A percentile compares a stretch with the other conserved stretches of the same genome.
Evolutionary conservation across 2,797 vertebrate genomes (phyloP).

Genomic region (Amblyopsis hoosieri): DNA sequence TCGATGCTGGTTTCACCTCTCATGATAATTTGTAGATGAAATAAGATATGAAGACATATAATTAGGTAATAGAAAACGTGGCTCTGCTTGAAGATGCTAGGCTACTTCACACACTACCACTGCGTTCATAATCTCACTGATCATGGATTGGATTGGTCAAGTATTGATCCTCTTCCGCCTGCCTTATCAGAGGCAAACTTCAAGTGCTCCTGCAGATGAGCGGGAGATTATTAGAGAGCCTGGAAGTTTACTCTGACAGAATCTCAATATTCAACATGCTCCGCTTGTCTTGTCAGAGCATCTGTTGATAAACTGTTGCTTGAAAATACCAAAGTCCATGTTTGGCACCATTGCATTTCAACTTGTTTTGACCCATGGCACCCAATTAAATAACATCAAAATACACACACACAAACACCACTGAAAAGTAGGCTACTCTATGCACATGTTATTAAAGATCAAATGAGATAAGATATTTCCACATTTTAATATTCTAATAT

Average conservation of each 20-base stretch:
- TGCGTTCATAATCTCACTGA: slow-evolving; percentile 56
- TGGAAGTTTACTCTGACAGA: slow-evolving; percentile 51
- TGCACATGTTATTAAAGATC: too few relatives aligned
- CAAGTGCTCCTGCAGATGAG: slow-evolving; percentile 63
- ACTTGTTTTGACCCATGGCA: too few relatives aligned
- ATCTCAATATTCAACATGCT: slow-evolving; percentile 47
- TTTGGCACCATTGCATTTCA: background rate
- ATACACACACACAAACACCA: too few relatives aligned
- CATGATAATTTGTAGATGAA: too few relatives aligned
- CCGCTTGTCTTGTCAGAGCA: slow-evolving; percentile 25
- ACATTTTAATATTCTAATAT: too few relatives aligned
- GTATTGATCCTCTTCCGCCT: slow-evolving; percentile 60
- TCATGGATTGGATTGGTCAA: slow-evolving; percentile 66
- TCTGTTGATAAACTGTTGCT: slow-evolving; percentile 40
- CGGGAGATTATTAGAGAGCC: slow-evolving; percentile 57
- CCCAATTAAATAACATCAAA: too few relatives aligned
- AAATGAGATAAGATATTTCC: too few relatives aligned
- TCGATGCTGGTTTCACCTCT: too few relatives aligned
- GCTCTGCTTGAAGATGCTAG: background rate
- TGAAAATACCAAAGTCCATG: slow-evolving; percentile 16
- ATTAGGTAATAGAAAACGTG: too few relatives aligned
- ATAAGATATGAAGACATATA: too few relatives aligned
- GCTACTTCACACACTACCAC: slow-evolving; percentile 36
- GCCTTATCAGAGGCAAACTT: slow-evolving; percentile 69
- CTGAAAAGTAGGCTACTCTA: too few relatives aligned